Percentiles rank a stretch among this genome's conserved stretches.
Conservation (phyloP, 2,888 invertebrate genomes). For the Agrochola litura region DNA sequence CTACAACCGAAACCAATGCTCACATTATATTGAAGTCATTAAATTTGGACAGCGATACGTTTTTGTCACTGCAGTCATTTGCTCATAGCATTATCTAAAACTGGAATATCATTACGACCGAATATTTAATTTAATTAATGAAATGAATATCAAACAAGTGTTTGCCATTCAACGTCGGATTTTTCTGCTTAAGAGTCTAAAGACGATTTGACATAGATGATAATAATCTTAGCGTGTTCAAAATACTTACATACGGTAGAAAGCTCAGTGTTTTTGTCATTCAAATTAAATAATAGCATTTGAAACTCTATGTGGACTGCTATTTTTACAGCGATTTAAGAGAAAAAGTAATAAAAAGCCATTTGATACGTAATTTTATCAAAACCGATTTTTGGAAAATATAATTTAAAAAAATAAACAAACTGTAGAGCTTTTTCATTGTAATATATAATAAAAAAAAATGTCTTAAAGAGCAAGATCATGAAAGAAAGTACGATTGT, state of each 20-base stretch:
- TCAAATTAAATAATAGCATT: not conserved
- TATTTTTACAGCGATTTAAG: not conserved
- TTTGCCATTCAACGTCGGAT: not conserved
- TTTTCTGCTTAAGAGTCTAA: accelerated
- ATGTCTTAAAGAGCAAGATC: too few species aligned
- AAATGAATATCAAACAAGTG: not conserved
- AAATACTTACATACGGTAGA: not conserved
- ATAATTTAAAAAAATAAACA: not conserved
- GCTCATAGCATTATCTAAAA: not conserved
- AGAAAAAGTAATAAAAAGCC: not conserved
- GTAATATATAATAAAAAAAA: too few species aligned
- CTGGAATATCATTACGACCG: not conserved
- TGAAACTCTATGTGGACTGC: not conserved
- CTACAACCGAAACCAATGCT: not conserved
- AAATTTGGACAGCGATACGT: not conserved
- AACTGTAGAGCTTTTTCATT: not conserved
- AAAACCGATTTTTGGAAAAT: not conserved
- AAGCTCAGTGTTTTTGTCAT: not conserved
- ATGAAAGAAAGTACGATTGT: not conserved
- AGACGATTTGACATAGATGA: not conserved
- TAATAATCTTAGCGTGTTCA: too few species aligned
- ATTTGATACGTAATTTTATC: not conserved
- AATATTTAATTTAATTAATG: not conserved
- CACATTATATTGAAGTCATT: not conserved
- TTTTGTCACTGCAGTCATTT: not conserved